Evolutionary conservation across 2,113 vertebrate genomes (phyloP).

Genomic region (Phaethornis superciliosus): DNA sequence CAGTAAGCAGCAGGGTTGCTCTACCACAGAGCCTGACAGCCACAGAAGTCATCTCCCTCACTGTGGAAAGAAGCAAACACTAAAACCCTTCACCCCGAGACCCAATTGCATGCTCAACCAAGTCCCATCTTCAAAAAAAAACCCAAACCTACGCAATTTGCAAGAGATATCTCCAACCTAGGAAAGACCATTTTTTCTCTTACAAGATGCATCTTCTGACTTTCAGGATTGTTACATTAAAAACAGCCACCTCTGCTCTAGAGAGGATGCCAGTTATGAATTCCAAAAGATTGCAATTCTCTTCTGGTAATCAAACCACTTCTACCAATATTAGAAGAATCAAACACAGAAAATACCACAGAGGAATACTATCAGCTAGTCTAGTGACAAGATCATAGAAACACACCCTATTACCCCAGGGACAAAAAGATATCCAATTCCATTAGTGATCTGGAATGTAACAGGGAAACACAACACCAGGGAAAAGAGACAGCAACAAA

Average conservation of each 20-base stretch:
- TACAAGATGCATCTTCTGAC: background rate
- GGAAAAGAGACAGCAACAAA: background rate
- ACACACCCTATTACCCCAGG: background rate
- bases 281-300: background rate
- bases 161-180: background rate
- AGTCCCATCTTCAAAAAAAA: background rate
- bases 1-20: background rate
- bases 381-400: background rate
- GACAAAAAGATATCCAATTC: background rate
- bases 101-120: background rate
- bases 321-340: background rate
- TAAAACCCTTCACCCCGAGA: background rate
- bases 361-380: background rate
- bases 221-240: background rate
- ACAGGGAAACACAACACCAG: constrained; percentile 27
- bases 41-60: background rate
- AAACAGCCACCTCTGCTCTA: background rate
- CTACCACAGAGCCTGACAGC: background rate
- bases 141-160: background rate
- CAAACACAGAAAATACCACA: background rate
- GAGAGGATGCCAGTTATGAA: background rate
- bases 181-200: background rate
- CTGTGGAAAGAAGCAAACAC: background rate
- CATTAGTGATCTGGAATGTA: background rate
- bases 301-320: background rate